Base-by-base conservation (phyloP, 92 coral and sea anemone species). In the Phenganax subtilis region DNA sequence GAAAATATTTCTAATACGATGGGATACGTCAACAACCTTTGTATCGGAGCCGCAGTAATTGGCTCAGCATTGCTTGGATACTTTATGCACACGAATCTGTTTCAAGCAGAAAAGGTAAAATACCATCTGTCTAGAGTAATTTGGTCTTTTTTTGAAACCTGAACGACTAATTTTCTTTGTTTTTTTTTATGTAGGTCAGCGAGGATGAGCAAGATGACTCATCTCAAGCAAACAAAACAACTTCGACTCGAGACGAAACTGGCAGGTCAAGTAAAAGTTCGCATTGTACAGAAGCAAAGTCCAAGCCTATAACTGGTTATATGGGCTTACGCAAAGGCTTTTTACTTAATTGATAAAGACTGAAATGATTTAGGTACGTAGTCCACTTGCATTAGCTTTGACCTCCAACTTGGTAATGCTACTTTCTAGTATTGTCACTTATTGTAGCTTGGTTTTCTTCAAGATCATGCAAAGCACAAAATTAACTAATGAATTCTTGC, bases 251-350 rank as follows among this genome's bases (percentile, higher is more conserved):
- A 52, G 25, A 53, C 31, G 29, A 28, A 12, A 30, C 61, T n/a
- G 70, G 30, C 51, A 77, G 47, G n/a, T n/a, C n/a, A n/a, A n/a
- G n/a, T n/a, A n/a, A n/a, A n/a, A n/a, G n/a, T n/a, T n/a, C n/a
- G n/a, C n/a, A n/a, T n/a, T n/a, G n/a, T n/a, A n/a, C n/a, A 51
- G 60, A 77, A 27, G 28, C 69, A 11, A 4, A 10, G 7, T 37
- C 11, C 10, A 75, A 75, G 51, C 17, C 64, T 77, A 62, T 20
- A 57, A 77, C 81, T 6, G 81, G 81, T 29, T 77, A 77, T 47
- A 77, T 77, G 81, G 81, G 81, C 37, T 71, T 77, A 31, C 81
- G 81, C 71, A 77, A 59, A 37, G 80, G 80, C 1, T 75, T 77
- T 71, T 61, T 77, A 55, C 25, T 20, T 20, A 20, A 20, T 20